Base-by-base conservation (phyloP, 2,888 invertebrate species). In the Trileptium ribeirensis region DNA sequence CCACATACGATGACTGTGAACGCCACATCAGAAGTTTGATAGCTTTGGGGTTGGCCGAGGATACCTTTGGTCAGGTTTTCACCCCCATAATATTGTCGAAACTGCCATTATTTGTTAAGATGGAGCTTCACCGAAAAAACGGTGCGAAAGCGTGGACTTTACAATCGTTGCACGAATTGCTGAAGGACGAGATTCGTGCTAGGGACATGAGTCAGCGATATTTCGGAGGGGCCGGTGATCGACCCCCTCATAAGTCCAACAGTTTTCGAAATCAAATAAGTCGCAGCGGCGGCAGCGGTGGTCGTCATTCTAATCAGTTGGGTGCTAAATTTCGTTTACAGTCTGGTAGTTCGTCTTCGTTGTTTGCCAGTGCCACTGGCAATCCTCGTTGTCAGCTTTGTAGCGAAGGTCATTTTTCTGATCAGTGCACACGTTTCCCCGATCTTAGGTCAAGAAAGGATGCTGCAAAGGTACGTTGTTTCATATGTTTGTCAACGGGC, bases 1-100 rank as follows among this genome's bases (percentile, higher is more conserved):
- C 77, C 3, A 75, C 77, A 36, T 75, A 36, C 36, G 77, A 38
- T 36, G 77, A 75, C 3, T 75, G 77, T n/a, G 77, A 75, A 38
- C 77, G 77, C 15, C 70, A 70, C 70, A 70, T 70, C 8, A 3
- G 70, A 70, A 36, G 70, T n/a, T 70, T 70, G 31, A 36, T 33
- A n/a, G 70, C 70, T 15, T 33, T 70, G 70, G 29, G 29, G 8
- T 33, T 70, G 29, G 36, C 70, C n/a, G 37, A 38, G 39, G 77
- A 75, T 8, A 75, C 36, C 15, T 75, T 75, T 38, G 70, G 70
- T 8, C 29, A 33, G 29, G 70, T 70, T 15, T 70, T 70, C 36
- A n/a, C 36, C 8, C 70, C 70, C 29, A 31, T 70, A 70, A 70
- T 70, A 33, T 29, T 70, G 8, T 70, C 70, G 8, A 70, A 70